phyloP scores from a whole-genome alignment of 2,888 invertebrate species.

The Dasypogon diadema region DNA sequence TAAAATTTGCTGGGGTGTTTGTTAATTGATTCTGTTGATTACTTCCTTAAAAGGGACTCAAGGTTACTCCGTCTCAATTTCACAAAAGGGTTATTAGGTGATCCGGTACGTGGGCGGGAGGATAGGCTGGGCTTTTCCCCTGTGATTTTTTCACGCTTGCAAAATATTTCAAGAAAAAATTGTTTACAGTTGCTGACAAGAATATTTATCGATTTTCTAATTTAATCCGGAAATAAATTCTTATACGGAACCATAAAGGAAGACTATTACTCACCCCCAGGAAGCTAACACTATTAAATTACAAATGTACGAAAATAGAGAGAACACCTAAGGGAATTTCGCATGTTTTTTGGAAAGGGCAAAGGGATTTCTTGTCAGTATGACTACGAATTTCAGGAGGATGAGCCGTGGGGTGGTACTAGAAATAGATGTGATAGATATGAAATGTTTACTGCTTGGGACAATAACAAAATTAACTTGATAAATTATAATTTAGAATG shows the following conservation, averaged over 20 bases:
- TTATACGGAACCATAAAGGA: neutral
- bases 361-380: neutral
- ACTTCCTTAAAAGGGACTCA: neutral
- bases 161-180: neutral
- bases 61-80: constrained; percentile 8
- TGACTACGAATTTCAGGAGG: neutral
- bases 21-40: constrained; percentile 32
- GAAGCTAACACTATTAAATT: neutral
- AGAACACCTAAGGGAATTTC: neutral
- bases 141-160: neutral
- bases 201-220: constrained; percentile 37
- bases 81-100: too few relatives aligned
- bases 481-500: too few relatives aligned
- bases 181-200: neutral
- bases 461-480: too few relatives aligned
- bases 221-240: constrained; percentile 14
- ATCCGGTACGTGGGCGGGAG: too few relatives aligned
- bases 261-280: neutral
- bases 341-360: neutral
- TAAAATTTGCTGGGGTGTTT: constrained; percentile 14
- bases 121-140: neutral
- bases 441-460: too few relatives aligned
- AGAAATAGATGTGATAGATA: neutral
- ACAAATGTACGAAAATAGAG: neutral
- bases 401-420: neutral